Conservation (phyloP, 1,140 invertebrate genomes). For the Hestina assimilis region DNA sequence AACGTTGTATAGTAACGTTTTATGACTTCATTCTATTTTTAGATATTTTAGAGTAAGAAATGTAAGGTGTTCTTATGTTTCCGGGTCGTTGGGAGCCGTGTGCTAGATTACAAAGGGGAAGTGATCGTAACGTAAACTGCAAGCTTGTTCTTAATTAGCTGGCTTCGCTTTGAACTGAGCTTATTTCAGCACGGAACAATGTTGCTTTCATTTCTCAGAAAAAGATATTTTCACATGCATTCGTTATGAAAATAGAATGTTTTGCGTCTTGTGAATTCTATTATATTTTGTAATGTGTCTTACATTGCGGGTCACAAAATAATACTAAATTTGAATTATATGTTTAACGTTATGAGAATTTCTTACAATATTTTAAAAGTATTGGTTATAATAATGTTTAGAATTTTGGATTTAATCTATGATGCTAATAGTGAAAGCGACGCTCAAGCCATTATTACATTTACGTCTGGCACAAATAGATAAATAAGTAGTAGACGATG, state of each 20-base stretch:
- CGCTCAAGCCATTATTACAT: conserved; percentile 14
- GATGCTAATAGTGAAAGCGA: no score
- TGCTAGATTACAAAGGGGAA: conserved; percentile 27
- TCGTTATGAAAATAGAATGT: conserved; percentile 2
- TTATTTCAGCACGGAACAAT: conserved; percentile 21
- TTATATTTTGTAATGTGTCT: not conserved
- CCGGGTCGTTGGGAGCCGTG: conserved; percentile 11
- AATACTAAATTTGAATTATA: not conserved
- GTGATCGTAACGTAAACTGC: conserved; percentile 34
- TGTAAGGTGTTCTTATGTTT: not conserved
- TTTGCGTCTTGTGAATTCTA: not conserved
- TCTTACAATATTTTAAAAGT: no score
- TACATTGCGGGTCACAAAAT: not conserved
- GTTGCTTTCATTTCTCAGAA: conserved; percentile 24
- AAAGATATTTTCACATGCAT: conserved; percentile 17
- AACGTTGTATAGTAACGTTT: no score
- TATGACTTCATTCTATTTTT: no score
- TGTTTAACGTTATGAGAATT: not conserved
- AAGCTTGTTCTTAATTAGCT: conserved; percentile 48
- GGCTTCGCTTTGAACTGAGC: conserved; percentile 47
- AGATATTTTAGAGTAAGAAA: not conserved
- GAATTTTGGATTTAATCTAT: no score
- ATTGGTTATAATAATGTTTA: no score
- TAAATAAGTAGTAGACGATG: conserved; percentile 53
- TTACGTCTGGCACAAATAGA: conserved; percentile 39